These are phyloP conservation scores for Chaetodon trifasciatus DNA, from an alignment of 2,797 vertebrate species.

Conservation along the genomic window DNA sequence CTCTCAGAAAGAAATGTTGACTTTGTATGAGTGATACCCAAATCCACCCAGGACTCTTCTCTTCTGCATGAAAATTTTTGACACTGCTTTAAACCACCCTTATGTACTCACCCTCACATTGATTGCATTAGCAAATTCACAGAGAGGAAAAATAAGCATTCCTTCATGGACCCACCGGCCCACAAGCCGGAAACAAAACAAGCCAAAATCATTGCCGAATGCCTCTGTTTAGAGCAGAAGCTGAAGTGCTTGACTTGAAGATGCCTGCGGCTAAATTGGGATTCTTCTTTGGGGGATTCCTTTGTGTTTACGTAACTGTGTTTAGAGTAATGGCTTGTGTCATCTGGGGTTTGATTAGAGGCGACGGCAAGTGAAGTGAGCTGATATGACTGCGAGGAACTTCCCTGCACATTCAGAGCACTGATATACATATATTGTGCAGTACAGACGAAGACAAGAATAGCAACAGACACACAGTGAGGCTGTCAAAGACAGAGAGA, in stretches of 20 bases:
- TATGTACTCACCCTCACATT: constrained; percentile 30
- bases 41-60: constrained; percentile 31
- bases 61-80: constrained; percentile 15
- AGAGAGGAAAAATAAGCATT: constrained; percentile 54
- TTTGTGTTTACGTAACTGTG: constrained; percentile 54
- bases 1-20: constrained; percentile 33
- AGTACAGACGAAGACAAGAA: constrained; percentile 55
- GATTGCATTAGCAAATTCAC: constrained; percentile 56
- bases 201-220: constrained; percentile 39
- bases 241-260: constrained; percentile 33
- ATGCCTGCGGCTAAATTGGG: constrained; percentile 55
- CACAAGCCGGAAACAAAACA: constrained; percentile 49
- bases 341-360: constrained; percentile 53
- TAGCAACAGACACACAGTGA: constrained; percentile 53
- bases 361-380: constrained; percentile 39
- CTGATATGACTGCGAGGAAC: constrained; percentile 28
- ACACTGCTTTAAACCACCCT: constrained; percentile 34
- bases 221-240: constrained; percentile 32
- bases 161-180: constrained; percentile 53
- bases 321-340: constrained; percentile 55
- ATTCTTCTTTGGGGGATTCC: constrained; percentile 66
- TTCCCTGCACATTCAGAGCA: constrained; percentile 21
- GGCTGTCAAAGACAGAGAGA: constrained; percentile 38
- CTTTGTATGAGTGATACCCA: constrained; percentile 28
- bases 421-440: constrained; percentile 18